These are phyloP conservation scores for Unio delphinus DNA, from an alignment of 2,888 invertebrate species.

Conservation along the genomic window DNA sequence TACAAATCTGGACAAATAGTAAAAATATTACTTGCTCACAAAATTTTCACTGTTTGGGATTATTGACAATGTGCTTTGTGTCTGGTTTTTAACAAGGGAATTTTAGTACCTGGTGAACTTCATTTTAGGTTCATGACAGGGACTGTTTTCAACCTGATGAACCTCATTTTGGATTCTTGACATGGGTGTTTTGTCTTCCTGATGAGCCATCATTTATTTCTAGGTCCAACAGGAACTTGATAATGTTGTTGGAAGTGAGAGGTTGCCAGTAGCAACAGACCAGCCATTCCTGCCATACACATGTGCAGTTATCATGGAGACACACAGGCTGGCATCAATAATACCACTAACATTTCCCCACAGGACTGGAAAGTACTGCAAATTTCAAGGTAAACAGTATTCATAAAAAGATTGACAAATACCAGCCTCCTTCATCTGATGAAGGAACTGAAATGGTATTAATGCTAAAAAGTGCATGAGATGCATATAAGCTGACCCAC, in stretches of 20 bases:
- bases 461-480: too few relatives aligned
- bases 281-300: slow-evolving; percentile 58
- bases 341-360: slow-evolving; percentile 59
- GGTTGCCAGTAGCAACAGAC: slow-evolving; percentile 50
- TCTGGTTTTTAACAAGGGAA: too few relatives aligned
- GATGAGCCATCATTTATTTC: not conserved
- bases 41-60: too few relatives aligned
- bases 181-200: too few relatives aligned
- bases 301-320: slow-evolving; percentile 56
- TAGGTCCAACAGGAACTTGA: slow-evolving; percentile 52
- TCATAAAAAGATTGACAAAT: not conserved
- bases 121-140: too few relatives aligned
- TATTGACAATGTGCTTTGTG: too few relatives aligned
- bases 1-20: too few relatives aligned
- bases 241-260: slow-evolving; percentile 48
- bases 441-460: not conserved
- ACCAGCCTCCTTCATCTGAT: not conserved
- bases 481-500: too few relatives aligned
- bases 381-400: slow-evolving; percentile 43
- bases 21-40: too few relatives aligned
- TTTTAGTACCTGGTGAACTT: too few relatives aligned
- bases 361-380: slow-evolving; percentile 31
- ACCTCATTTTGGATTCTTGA: too few relatives aligned
- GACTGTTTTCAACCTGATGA: too few relatives aligned
- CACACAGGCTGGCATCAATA: slow-evolving; percentile 51